Percentiles rank a stretch among this genome's conserved stretches.
phyloP scores from a whole-genome alignment of 2,113 vertebrate species.

The Psittacula cyanocephala region DNA sequence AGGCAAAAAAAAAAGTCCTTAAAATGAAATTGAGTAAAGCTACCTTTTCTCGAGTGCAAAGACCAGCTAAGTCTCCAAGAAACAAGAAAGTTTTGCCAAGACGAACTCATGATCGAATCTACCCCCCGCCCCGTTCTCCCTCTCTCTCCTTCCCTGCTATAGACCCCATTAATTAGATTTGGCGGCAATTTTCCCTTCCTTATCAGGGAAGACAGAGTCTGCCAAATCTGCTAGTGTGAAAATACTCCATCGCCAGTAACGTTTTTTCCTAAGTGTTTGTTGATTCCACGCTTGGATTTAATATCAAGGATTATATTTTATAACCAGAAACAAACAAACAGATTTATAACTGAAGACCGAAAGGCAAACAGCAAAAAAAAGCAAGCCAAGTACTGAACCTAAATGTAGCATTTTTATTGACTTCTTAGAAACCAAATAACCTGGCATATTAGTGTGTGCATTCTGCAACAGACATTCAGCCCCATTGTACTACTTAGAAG shows the following conservation, averaged over 20 bases:
- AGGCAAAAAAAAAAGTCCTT: neutral
- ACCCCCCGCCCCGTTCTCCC: neutral
- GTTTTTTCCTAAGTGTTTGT: slow-evolving; percentile 74
- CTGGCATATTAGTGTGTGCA: slow-evolving; percentile 94
- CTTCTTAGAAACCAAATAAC: slow-evolving; percentile 99
- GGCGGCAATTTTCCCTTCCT: slow-evolving; percentile 73
- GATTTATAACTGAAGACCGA: slow-evolving; percentile 73
- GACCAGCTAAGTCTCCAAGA: slow-evolving; percentile 32
- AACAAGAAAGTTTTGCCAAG: slow-evolving; percentile 73
- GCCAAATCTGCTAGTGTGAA: slow-evolving; percentile 80
- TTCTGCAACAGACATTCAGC: slow-evolving; percentile 97
- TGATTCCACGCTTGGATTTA: slow-evolving; percentile 75
- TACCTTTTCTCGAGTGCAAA: slow-evolving; percentile 11
- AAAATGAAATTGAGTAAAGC: neutral
- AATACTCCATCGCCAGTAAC: slow-evolving; percentile 70
- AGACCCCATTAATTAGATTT: slow-evolving; percentile 81
- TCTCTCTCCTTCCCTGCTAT: slow-evolving; percentile 44
- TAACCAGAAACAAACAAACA: slow-evolving; percentile 80
- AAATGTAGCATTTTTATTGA: slow-evolving; percentile 99
- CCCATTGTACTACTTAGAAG: slow-evolving; percentile 95
- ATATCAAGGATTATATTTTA: slow-evolving; percentile 76
- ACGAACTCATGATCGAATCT: slow-evolving; percentile 57
- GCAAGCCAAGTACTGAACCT: slow-evolving; percentile 68
- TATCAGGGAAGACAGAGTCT: slow-evolving; percentile 65
- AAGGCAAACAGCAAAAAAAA: slow-evolving; percentile 64